phyloP scores from a whole-genome alignment of 2,113 vertebrate genomes.

The Origma solitaria region DNA sequence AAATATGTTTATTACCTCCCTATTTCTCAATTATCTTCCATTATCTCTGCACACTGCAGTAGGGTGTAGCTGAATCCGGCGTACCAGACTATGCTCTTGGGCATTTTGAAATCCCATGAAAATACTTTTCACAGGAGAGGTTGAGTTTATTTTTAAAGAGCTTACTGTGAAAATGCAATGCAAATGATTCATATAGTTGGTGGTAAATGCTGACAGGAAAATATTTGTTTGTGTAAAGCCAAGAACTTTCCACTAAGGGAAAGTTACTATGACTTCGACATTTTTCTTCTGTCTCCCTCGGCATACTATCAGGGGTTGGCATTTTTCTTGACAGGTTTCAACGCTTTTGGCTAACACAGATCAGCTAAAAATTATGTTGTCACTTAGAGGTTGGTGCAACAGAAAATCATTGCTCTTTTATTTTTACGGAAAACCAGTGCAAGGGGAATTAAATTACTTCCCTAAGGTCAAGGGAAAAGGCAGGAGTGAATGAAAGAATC shows the following conservation, averaged over 20 bases:
- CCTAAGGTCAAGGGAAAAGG: neutral
- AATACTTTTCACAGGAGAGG: neutral
- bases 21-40: neutral
- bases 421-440: neutral
- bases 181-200: neutral
- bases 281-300: neutral
- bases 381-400: neutral
- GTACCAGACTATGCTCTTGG: neutral
- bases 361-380: neutral
- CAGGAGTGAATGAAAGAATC: neutral
- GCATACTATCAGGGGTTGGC: neutral
- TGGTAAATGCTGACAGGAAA: neutral
- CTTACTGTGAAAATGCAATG: neutral
- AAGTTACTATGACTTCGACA: neutral
- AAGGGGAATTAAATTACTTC: neutral
- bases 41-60: neutral
- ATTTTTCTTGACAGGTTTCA: slow-evolving; percentile 3
- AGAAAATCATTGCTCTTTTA: neutral
- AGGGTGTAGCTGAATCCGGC: neutral
- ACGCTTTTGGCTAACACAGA: neutral
- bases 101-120: neutral
- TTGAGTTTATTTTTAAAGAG: slow-evolving; percentile 4
- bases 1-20: neutral
- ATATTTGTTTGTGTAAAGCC: neutral
- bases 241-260: neutral